These are phyloP conservation scores for Chaunax sp. DNA, from an alignment of 2,797 vertebrate genomes.

Conservation along the genomic window DNA sequence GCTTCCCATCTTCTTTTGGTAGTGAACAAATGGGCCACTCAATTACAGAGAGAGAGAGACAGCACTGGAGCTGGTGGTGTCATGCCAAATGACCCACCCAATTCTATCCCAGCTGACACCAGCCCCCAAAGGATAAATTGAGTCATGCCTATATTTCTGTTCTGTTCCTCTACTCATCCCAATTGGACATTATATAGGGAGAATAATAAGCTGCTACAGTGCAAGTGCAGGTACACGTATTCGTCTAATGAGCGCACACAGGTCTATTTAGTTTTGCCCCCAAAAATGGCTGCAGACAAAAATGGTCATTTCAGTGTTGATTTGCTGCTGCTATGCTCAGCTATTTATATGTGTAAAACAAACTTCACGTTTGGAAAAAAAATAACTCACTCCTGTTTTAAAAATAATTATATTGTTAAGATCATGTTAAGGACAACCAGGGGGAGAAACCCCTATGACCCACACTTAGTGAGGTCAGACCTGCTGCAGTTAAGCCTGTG, in stretches of 20 bases:
- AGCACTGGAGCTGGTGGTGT: neutral
- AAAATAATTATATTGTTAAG: constrained; percentile 14
- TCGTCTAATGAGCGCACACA: constrained; percentile 49
- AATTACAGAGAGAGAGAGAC: neutral
- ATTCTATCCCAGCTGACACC: constrained; percentile 38
- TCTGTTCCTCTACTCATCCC: constrained; percentile 52
- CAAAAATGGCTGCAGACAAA: constrained; percentile 39
- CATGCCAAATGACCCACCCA: constrained; percentile 32
- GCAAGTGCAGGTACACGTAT: constrained; percentile 27
- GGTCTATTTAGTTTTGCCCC: constrained; percentile 34
- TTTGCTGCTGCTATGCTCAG: constrained; percentile 1
- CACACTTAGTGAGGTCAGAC: constrained; percentile 35
- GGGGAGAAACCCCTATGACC: neutral
- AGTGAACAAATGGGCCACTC: constrained; percentile 6
- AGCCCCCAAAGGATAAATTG: constrained; percentile 33
- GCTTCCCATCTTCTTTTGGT: constrained; percentile 53
- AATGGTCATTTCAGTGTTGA: constrained; percentile 20
- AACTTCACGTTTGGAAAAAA: too few relatives aligned
- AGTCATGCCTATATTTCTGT: constrained; percentile 64
- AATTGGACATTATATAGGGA: constrained; percentile 56
- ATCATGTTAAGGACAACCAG: constrained; percentile 11
- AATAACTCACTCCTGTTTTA: neutral
- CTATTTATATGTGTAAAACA: neutral
- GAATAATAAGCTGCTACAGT: constrained; percentile 33
- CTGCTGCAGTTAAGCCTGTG: constrained; percentile 40